Percentiles rank a stretch among this genome's conserved stretches.
These are phyloP conservation scores for Pterocles gutturalis DNA, from an alignment of 2,113 vertebrate genomes.

Conservation along the genomic window DNA sequence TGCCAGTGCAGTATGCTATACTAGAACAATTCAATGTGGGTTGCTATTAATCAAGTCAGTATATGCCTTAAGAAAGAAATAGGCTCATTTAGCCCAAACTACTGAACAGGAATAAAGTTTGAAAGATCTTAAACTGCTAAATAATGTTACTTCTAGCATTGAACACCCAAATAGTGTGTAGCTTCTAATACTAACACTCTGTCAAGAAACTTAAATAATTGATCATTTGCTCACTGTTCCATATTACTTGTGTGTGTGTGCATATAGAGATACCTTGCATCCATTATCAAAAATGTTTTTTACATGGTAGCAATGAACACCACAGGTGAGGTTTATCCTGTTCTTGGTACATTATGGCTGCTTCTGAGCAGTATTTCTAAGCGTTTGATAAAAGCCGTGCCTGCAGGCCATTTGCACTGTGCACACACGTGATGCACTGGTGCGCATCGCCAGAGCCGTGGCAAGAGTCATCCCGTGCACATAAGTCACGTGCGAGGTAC, in stretches of 20 bases:
- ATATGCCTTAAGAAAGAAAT: background rate
- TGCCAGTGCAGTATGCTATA: background rate
- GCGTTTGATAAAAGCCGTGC: background rate
- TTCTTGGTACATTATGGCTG: background rate
- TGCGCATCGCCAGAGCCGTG: accelerated
- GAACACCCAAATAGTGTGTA: background rate
- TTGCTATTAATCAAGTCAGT: background rate
- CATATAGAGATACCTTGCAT: background rate
- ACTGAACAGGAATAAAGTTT: background rate
- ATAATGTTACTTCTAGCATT: background rate
- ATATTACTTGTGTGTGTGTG: accelerated
- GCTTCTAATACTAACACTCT: background rate
- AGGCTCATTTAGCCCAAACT: background rate
- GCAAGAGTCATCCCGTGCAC: background rate
- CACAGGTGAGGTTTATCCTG: background rate
- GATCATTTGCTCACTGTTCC: background rate
- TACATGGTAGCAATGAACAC: background rate
- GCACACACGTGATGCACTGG: accelerated
- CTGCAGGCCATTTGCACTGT: background rate
- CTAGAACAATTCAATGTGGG: background rate
- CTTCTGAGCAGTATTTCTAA: background rate
- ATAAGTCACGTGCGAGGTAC: background rate
- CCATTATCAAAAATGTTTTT: background rate
- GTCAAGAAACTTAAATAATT: background rate
- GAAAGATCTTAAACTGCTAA: background rate